Base-by-base conservation (phyloP, 2,888 invertebrate species). In the Drosophila formosana region DNA sequence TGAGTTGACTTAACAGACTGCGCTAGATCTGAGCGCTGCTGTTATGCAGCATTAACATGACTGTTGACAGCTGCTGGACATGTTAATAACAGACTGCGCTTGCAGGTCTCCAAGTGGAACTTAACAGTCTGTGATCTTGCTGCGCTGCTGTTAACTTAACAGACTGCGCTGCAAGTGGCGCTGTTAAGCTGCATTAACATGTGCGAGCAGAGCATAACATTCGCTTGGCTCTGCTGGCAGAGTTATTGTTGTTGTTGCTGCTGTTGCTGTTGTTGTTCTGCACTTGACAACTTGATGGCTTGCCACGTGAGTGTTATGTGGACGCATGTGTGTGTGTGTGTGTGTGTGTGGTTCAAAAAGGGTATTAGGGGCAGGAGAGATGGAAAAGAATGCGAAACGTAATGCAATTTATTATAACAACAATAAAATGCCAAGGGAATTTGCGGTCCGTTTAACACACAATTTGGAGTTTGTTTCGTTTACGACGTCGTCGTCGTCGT, bases 351-450 rank as follows among this genome's bases (percentile, higher is more conserved):
- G 30, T 18, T 47, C 23, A 34, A 9, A 66, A 11, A 43, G 13
- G 11, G 47, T 30, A 62, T 28, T 45, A 45, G 45, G 18, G 39
- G 28, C 41, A 28, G 18, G 13, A 45, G 26, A 13, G 26, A 25
- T 30, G 51, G 51, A 52, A 26, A 47, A 25, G 55, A 73, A 68
- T 51, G 58, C 46, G 56, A 64, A 55, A 53, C 55, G 62, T 75
- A 78, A 75, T 77, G 80, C 76, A 77, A 77, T 73, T 71, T 74
- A 77, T 77, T 77, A 71, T 64, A 57, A 49, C 66, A 77, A 78
- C 64, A 79, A 79, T 74, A 66, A 71, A 79, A 62, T 55, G 68
- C 52, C 64, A 37, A 55, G 61, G 66, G 65, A 70, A 73, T 81
- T 81, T 52, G 60, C 58, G 71, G 61, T 66, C 62, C 67, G 70